These are phyloP conservation scores for Callipepla squamata DNA, from an alignment of 2,113 vertebrate genomes.

Conservation along the genomic window DNA sequence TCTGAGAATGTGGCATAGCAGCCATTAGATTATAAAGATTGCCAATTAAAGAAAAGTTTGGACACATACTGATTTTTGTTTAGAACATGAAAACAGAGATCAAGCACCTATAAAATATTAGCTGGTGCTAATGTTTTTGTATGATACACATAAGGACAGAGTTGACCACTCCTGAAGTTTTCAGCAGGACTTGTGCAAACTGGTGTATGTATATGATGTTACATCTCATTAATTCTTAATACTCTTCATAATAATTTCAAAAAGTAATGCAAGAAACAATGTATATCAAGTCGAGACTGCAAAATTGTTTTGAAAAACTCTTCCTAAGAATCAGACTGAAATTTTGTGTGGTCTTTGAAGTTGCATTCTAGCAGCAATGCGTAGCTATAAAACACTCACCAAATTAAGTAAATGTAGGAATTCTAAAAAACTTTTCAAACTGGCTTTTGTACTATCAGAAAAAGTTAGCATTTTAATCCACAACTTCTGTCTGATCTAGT, in stretches of 20 bases:
- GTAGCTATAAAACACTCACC: background rate
- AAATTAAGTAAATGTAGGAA: background rate
- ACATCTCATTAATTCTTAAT: background rate
- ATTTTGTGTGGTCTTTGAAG: background rate
- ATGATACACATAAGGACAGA: background rate
- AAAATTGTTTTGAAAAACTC: background rate
- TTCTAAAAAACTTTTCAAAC: background rate
- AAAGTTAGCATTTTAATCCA: background rate
- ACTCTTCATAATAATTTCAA: background rate
- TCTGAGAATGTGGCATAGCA: background rate
- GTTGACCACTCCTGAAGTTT: background rate
- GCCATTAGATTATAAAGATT: background rate
- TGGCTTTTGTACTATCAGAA: background rate
- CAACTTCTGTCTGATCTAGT: constrained; percentile 38
- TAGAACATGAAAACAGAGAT: background rate
- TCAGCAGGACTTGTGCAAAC: background rate
- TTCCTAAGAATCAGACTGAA: background rate
- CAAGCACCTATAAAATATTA: background rate
- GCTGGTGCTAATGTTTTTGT: background rate
- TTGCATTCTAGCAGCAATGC: background rate
- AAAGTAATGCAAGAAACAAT: background rate
- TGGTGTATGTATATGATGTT: background rate
- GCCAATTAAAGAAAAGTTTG: background rate
- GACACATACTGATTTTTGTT: background rate
- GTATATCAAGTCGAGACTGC: background rate